A percentile compares a stretch with the other conserved stretches of the same genome.
These are phyloP conservation scores for Notarius lentiginosus DNA, from an alignment of 2,113 vertebrate genomes.

Conservation along the genomic window DNA sequence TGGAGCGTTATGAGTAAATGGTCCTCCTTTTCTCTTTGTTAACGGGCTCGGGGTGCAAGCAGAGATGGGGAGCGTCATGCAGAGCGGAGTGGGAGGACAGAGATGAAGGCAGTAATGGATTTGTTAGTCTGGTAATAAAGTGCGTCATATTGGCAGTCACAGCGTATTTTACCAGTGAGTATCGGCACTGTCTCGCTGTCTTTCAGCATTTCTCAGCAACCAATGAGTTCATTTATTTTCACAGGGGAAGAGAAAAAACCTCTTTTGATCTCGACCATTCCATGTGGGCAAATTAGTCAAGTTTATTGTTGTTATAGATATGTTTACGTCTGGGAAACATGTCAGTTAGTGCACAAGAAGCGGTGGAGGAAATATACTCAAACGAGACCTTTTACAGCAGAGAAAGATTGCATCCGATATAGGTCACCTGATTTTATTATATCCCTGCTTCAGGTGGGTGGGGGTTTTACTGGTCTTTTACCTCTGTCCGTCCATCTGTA, in stretches of 20 bases:
- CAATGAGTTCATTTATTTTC: constrained; percentile 1
- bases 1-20: background rate
- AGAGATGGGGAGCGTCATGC: constrained; percentile 4
- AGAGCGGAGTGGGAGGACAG: constrained; percentile 28
- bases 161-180: constrained; percentile 31
- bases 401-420: no score
- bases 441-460: no score
- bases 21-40: constrained; percentile 4
- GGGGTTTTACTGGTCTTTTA: no score
- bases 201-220: constrained; percentile 9
- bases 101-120: constrained; percentile 46
- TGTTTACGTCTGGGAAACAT: background rate
- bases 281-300: background rate
- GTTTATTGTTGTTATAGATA: background rate
- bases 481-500: no score
- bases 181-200: constrained; percentile 6
- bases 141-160: constrained; percentile 36
- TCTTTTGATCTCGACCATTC: background rate
- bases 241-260: background rate
- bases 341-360: background rate
- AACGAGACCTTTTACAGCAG: background rate
- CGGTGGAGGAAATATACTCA: background rate
- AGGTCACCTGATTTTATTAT: background rate
- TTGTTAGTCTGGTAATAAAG: constrained; percentile 48
- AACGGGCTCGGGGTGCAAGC: constrained; percentile 5